Evolutionary conservation across 2,888 invertebrate species (phyloP), one percentile per base, ranked within the genome.

Genomic region (Eupeodes latifasciatus): DNA sequence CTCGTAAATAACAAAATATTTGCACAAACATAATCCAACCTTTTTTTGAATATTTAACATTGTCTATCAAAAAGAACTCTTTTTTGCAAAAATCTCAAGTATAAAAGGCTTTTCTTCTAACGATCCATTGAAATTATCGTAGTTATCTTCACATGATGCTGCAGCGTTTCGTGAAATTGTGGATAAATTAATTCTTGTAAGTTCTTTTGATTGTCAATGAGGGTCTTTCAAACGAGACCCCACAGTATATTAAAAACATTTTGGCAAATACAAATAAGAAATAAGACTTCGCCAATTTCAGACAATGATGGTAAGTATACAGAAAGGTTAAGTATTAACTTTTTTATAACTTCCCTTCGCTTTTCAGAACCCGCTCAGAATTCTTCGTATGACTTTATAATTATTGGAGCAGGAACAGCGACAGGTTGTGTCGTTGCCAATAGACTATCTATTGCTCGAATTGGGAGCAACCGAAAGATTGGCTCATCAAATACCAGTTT

Each of bases 361-460:
- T 97, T 89, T 97, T 97, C 92, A 99, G 98, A 92, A 95, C 98
- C 91, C 94, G 95, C 66, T 90, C 94, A 91, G 90, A 94, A 91
- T 82, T 94, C 95, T 0, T 95, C 95, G 47, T 98, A 97, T 91
- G 97, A 98, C 92, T 98, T 98, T 91, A 96, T 98, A 88, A 94
- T 97, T 61, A 95, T 98, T 12, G 98, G 98, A 5, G 96, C 96
- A 0, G 98, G 98, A 44, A 97, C 98, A 5, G 97, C 98, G n/a
- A n/a, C n/a, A 91, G 97, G 97, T 55, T 92, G 93, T 86, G 93
- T 93, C 3, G 77, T 94, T 36, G 94, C 94, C 4, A 93, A 93
- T 80, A 92, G 94, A 3, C 91, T 94, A 61, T 91, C 93, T 0
- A 94, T 91, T 95, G 1, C 91, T 95, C 10, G 95, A 95, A 90